These are phyloP conservation scores for Natrix natrix DNA, from an alignment of 2,797 vertebrate species.

Conservation along the genomic window DNA sequence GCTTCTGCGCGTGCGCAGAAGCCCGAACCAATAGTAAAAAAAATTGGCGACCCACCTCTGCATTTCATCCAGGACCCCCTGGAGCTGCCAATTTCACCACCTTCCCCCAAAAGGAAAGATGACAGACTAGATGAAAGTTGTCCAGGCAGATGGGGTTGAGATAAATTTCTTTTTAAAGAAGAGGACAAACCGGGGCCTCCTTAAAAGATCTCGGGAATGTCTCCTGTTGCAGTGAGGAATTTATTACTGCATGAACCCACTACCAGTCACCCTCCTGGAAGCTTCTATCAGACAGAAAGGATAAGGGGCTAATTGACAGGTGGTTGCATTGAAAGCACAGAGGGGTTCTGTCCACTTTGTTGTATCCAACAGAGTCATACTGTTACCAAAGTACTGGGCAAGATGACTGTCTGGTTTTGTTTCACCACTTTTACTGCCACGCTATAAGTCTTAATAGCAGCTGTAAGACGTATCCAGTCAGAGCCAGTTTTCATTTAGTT, in stretches of 20 bases:
- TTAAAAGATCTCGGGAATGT: background rate
- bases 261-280: background rate
- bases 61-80: background rate
- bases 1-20: too few relatives aligned
- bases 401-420: background rate
- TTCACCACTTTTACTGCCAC: background rate
- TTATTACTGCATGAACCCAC: background rate
- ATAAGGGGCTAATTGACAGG: background rate
- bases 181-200: background rate
- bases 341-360: background rate
- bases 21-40: too few relatives aligned
- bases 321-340: background rate
- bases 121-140: background rate
- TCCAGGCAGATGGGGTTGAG: background rate
- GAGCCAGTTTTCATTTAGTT: background rate
- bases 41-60: too few relatives aligned
- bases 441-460: background rate
- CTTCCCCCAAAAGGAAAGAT: background rate
- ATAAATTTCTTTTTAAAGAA: background rate
- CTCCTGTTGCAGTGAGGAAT: background rate
- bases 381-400: background rate
- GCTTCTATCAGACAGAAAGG: background rate
- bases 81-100: background rate
- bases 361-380: background rate
- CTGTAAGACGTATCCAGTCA: background rate